These are phyloP conservation scores for Hyles lineata DNA, from an alignment of 2,888 invertebrate genomes.

Conservation along the genomic window DNA sequence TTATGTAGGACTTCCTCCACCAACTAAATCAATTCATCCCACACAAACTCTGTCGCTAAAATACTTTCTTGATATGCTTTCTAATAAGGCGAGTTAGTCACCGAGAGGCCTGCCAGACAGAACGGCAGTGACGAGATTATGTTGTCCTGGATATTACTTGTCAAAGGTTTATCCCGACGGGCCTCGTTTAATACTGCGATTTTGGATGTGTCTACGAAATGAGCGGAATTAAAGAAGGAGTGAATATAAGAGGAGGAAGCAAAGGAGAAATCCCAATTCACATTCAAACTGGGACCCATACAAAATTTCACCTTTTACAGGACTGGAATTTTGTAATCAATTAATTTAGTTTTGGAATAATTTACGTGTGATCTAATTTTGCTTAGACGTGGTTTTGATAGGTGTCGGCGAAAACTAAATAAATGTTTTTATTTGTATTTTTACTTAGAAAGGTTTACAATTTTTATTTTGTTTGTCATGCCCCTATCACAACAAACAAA, in stretches of 20 bases:
- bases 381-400: too few relatives aligned
- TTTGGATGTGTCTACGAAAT: slow-evolving; percentile 13
- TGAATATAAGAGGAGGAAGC: background rate
- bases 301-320: too few relatives aligned
- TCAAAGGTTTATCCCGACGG: slow-evolving; percentile 50
- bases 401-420: too few relatives aligned
- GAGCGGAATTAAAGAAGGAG: background rate
- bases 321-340: too few relatives aligned
- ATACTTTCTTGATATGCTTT: slow-evolving; percentile 13
- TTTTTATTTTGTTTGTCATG: too few relatives aligned
- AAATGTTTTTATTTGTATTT: too few relatives aligned
- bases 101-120: slow-evolving; percentile 11
- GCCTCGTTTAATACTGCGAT: slow-evolving; percentile 40
- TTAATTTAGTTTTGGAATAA: background rate
- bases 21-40: slow-evolving; percentile 7
- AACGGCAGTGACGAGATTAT: slow-evolving; percentile 50
- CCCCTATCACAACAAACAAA: too few relatives aligned
- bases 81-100: slow-evolving; percentile 7
- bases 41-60: background rate
- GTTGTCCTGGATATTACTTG: slow-evolving; percentile 53
- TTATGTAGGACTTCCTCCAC: background rate
- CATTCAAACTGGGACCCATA: too few relatives aligned
- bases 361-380: too few relatives aligned
- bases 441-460: too few relatives aligned
- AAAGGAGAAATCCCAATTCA: too few relatives aligned